Evolutionary conservation across 2,888 invertebrate species (phyloP).

Genomic region (Pecten maximus): DNA sequence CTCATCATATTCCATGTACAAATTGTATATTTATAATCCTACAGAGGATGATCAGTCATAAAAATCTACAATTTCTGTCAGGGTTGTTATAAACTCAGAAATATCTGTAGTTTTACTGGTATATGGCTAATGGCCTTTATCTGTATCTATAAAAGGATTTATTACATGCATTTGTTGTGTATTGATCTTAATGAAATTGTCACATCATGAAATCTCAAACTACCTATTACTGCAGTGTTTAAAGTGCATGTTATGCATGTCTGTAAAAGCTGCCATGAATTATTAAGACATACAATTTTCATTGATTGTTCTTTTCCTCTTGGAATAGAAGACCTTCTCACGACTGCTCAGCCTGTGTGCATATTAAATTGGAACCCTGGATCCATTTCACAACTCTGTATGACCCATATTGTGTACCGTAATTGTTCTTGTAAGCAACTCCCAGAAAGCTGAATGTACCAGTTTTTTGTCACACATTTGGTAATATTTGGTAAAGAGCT

Average conservation of each 20-base stretch:
- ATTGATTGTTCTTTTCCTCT: conserved; percentile 4
- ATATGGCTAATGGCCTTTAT: neutral
- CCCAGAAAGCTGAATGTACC: neutral
- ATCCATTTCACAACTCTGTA: neutral
- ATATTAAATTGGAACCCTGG: neutral
- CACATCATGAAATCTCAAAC: neutral
- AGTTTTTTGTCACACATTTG: no score
- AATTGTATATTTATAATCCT: neutral
- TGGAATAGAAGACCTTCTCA: neutral
- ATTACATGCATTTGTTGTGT: neutral
- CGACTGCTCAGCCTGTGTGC: neutral
- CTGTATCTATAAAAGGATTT: neutral
- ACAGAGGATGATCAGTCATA: neutral
- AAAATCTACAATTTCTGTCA: neutral
- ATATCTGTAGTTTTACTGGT: conserved; percentile 1
- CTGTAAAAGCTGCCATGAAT: neutral
- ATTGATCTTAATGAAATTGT: conserved; percentile 15
- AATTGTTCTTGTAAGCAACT: neutral
- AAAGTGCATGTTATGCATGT: neutral
- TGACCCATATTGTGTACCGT: neutral
- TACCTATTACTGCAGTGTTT: neutral
- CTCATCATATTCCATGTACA: neutral
- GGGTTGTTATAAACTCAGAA: neutral
- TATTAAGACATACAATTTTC: conserved; percentile 1
- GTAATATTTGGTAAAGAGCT: neutral